Base-by-base conservation (phyloP, 2,888 invertebrate species). In the Drosophila meridiana region DNA sequence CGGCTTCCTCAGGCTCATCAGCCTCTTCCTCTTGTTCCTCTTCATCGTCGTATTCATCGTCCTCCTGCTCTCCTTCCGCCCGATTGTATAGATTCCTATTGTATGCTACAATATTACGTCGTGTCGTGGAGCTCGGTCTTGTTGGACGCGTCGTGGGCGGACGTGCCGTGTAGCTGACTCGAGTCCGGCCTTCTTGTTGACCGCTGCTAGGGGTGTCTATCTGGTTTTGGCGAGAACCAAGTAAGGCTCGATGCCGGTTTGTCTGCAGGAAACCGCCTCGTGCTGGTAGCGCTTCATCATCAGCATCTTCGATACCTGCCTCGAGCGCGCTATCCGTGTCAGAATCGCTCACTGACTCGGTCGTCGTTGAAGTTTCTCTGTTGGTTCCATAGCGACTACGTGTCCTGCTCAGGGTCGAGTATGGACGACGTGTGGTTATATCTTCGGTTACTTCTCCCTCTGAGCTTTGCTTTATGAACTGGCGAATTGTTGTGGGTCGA, bases 191-290 rank as follows among this genome's bases (percentile, higher is more conserved):
- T 6, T n/a, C 45, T 14, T 14, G 14, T 28, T 53, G n/a, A 6
- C 9, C 56, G 14, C 28, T 43, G 6, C 26, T 38, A n/a, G 50
- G 26, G 30, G 53, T 60, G 1, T 32, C 26, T n/a, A 48, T 9
- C 28, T 63, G 57, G 9, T 28, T 64, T 14, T 7, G 32, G 26
- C 45, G 47, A 36, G 66, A 4, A 14, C 55, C 56, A 11, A 69
- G n/a, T 36, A 83, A 42, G 0, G 87, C 79, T 3, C 87, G 78
- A 65, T 89, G 87, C 2, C 89, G 80, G 59, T 89, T 89, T 1
- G 87, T 86, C 69, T 86, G 80, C 56, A 81, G 52, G 34, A 84
- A 77, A 13, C 69, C 73, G 1, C 70, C 60, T 7, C 78, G 79
- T 50, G 62, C 60, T 45, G 80, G 68, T 60, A 11, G 14, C n/a